Evolutionary conservation across 1,140 invertebrate species (phyloP).

Genomic region (Gyrodactylus salaris): DNA sequence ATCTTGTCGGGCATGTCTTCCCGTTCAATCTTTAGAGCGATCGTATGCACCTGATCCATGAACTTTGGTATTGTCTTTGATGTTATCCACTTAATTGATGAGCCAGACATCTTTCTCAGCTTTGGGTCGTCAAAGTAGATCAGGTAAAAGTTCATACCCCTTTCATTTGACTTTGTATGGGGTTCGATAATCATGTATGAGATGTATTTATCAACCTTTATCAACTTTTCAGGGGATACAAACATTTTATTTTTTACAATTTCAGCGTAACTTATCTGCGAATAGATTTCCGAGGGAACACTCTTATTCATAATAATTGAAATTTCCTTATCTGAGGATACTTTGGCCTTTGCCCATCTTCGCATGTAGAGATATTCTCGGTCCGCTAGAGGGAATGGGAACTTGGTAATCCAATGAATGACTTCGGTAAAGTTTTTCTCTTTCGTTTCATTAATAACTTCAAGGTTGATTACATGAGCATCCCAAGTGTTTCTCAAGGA

Average conservation of each 20-base stretch:
- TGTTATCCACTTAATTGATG: background rate
- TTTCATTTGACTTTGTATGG: background rate
- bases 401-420: background rate
- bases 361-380: background rate
- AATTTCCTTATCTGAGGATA: background rate
- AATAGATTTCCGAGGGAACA: background rate
- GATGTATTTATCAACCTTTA: background rate
- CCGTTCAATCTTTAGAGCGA: background rate
- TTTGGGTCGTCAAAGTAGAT: background rate
- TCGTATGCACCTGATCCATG: background rate
- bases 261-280: background rate
- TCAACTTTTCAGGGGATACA: background rate
- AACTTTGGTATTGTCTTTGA: background rate
- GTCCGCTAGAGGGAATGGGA: background rate
- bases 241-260: background rate
- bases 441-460: background rate
- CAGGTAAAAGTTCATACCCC: background rate
- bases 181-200: background rate
- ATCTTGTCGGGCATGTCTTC: background rate
- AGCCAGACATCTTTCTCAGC: background rate
- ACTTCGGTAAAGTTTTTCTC: background rate
- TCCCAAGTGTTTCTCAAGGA: background rate
- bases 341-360: background rate
- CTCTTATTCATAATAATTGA: background rate
- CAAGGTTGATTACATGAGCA: background rate